These are phyloP conservation scores for Liposcelis brunnea DNA, from an alignment of 2,888 invertebrate genomes.

Conservation along the genomic window DNA sequence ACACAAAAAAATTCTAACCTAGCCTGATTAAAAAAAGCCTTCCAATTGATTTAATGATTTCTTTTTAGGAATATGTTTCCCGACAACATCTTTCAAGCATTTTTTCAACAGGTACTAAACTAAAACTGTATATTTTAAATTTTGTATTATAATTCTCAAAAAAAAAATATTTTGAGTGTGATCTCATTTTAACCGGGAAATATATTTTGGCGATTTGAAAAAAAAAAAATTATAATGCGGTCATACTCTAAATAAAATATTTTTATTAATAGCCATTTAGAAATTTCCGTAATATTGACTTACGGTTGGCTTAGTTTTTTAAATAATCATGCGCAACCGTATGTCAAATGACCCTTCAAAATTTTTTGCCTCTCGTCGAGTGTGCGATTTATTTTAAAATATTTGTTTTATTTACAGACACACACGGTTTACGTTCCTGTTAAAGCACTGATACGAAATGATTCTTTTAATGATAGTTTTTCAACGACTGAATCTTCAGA, in stretches of 20 bases:
- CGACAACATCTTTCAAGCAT: conserved; percentile 79
- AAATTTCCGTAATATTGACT: background rate
- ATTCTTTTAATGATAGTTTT: conserved; percentile 1
- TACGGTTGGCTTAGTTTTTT: too few species aligned
- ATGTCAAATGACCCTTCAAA: too few species aligned
- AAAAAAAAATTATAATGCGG: background rate
- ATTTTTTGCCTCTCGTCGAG: too few species aligned
- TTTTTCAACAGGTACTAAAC: conserved; percentile 52
- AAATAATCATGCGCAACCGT: too few species aligned
- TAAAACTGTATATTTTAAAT: background rate
- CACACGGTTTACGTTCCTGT: conserved; percentile 51
- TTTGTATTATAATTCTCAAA: background rate
- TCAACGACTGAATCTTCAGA: too few species aligned
- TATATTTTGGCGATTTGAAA: background rate
- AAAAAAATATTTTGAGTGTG: too few species aligned
- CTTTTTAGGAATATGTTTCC: conserved; percentile 74
- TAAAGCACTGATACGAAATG: conserved; percentile 12
- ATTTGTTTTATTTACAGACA: conserved; percentile 29
- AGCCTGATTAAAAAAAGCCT: background rate
- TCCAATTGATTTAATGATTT: conserved; percentile 15
- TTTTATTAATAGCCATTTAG: conserved; percentile 2
- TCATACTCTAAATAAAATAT: background rate
- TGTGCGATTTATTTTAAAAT: background rate
- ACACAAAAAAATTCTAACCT: background rate
- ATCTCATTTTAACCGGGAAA: background rate